A percentile compares a stretch with the other conserved stretches of the same genome.
Evolutionary conservation across 2,888 invertebrate species (phyloP).

Genomic region (Acleris sparsana): DNA sequence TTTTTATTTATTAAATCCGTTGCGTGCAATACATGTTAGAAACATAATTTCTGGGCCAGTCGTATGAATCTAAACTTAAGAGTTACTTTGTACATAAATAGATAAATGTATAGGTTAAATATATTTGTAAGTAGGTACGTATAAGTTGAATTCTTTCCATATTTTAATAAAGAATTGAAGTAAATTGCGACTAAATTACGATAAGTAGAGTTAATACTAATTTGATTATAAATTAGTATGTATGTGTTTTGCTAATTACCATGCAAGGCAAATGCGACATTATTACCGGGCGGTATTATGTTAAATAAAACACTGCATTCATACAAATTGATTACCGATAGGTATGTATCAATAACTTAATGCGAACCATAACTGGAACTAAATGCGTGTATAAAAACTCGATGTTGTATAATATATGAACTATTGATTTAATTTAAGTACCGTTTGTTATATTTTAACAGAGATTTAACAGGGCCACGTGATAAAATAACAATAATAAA

Average conservation of each 20-base stretch:
- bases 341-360: conserved; percentile 8
- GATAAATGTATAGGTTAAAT: conserved; percentile 41
- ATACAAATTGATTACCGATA: neutral
- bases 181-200: conserved; percentile 39
- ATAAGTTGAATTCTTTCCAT: conserved; percentile 37
- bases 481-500: neutral
- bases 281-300: conserved; percentile 29
- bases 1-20: conserved; percentile 38
- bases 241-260: conserved; percentile 27
- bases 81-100: conserved; percentile 44
- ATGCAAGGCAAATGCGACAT: conserved; percentile 9
- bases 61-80: conserved; percentile 40
- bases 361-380: conserved; percentile 7
- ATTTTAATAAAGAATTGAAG: conserved; percentile 37
- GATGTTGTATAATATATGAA: conserved; percentile 17
- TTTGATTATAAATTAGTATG: conserved; percentile 36
- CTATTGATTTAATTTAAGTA: conserved; percentile 13
- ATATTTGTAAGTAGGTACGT: conserved; percentile 33
- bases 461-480: conserved; percentile 18
- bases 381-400: conserved; percentile 9
- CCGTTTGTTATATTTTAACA: conserved; percentile 19
- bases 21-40: conserved; percentile 49
- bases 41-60: conserved; percentile 51
- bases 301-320: conserved; percentile 1
- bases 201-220: conserved; percentile 41